Evolutionary conservation across 37 sponge, comb jelly and placozoan genomes (phyloP).

Genomic region (Beroe ovata): DNA sequence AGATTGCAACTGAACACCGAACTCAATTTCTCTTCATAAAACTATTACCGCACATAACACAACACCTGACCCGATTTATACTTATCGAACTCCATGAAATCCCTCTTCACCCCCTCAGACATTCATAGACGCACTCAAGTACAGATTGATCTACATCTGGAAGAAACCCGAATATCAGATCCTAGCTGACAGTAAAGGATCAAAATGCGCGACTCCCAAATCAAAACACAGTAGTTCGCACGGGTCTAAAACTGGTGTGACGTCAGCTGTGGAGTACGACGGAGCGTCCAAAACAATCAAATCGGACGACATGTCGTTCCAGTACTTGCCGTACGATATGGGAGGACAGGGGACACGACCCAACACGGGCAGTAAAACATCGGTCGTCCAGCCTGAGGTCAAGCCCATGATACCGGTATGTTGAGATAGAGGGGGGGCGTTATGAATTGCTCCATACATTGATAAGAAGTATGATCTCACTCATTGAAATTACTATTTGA

Average conservation of each 20-base stretch:
- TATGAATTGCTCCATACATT: too few relatives aligned
- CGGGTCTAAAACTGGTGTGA: neutral
- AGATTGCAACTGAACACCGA: too few relatives aligned
- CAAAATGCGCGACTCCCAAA: neutral
- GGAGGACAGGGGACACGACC: too few relatives aligned
- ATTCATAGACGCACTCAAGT: conserved; percentile 45
- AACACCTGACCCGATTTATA: too few relatives aligned
- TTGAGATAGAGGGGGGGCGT: too few relatives aligned
- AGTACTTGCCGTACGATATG: conserved; percentile 32
- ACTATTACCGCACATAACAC: too few relatives aligned
- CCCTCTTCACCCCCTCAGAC: neutral
- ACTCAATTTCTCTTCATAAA: too few relatives aligned
- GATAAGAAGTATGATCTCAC: too few relatives aligned
- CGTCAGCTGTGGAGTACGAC: conserved; percentile 24
- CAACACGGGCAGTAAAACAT: too few relatives aligned
- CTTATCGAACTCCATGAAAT: neutral
- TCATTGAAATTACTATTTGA: too few relatives aligned
- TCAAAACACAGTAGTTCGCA: neutral
- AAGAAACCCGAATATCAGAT: conserved; percentile 57
- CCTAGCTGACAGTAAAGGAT: neutral
- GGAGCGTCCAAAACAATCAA: neutral
- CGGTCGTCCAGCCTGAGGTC: too few relatives aligned
- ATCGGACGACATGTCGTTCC: conserved; percentile 47
- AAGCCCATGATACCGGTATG: too few relatives aligned
- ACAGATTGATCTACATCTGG: conserved; percentile 63